Evolutionary conservation across 2,888 invertebrate species (phyloP), one percentile per base, ranked within the genome.

Genomic region (Clanis bilineata): DNA sequence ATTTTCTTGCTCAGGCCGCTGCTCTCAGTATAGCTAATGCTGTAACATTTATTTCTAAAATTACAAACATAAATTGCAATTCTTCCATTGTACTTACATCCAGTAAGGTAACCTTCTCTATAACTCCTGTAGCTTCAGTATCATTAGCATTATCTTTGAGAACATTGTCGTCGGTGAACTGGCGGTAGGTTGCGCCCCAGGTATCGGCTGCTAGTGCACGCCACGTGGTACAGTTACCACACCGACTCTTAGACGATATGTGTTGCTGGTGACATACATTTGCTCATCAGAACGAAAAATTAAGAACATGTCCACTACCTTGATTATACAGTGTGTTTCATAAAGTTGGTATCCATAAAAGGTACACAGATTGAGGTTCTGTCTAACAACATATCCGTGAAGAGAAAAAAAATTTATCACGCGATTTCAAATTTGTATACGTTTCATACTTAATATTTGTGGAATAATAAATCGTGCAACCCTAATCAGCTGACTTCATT

Each of bases 151-250:
- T 77, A 0, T 59, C 36, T 41, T 64, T 69, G 0, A 67, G 58
- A 1, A 62, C 68, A 15, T 64, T 65, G 0, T 59, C 54, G 2
- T 80, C 80, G 0, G 68, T 59, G 36, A 67, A 68, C 0, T 69
- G 71, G 0, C 77, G 64, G 67, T 93, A 93, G 5, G 91, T 93
- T 41, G 86, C 79, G 21, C 94, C 94, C 94, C 94, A 94, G 0
- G 93, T 94, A 64, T 94, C 90, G 0, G 93, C 93, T 0, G 94
- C 87, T 1, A 88, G 68, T 0, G 93, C 86, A 4, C 81, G 85
- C 94, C 94, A 94, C 0, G 73, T 90, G 69, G 77, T 88, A 71
- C 93, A 93, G 72, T 92, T 92, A 4, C 92, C 92, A 59, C 93
- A 93, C 0, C 67, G 65, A 64, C 88, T 89, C 62, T 86, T 85